Evolutionary conservation across 2,797 vertebrate genomes (phyloP).

Genomic region (Pseudochirops corinnae): DNA sequence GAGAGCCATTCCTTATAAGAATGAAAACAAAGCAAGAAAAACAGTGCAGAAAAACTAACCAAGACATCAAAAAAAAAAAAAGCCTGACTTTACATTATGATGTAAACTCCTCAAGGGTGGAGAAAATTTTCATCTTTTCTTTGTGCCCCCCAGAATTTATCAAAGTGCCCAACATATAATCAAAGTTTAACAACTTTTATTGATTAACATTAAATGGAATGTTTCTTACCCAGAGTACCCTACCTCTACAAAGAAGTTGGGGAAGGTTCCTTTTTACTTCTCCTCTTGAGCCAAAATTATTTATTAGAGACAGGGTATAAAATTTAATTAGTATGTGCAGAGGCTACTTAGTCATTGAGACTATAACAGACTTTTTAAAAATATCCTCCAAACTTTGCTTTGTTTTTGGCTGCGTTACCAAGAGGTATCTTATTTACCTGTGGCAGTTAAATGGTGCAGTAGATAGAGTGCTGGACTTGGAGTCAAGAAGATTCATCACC

Average conservation of each 20-base stretch:
- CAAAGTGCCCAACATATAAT: not conserved
- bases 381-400: not conserved
- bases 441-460: not conserved
- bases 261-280: not conserved
- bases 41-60: not conserved
- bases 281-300: not conserved
- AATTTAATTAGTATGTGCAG: not conserved
- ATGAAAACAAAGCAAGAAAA: not conserved
- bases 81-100: not conserved
- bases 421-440: not conserved
- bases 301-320: not conserved
- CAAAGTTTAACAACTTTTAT: not conserved
- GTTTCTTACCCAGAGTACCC: not conserved
- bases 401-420: not conserved
- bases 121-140: not conserved
- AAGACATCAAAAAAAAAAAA: not conserved
- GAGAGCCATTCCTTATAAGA: not conserved
- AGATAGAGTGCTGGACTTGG: not conserved
- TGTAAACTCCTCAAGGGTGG: not conserved
- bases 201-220: not conserved
- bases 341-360: not conserved
- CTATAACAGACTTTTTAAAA: not conserved
- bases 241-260: not conserved
- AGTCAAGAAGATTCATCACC: not conserved
- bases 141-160: not conserved